Conservation (phyloP, 2,888 invertebrate genomes). For the Phymatocera aterrima region DNA sequence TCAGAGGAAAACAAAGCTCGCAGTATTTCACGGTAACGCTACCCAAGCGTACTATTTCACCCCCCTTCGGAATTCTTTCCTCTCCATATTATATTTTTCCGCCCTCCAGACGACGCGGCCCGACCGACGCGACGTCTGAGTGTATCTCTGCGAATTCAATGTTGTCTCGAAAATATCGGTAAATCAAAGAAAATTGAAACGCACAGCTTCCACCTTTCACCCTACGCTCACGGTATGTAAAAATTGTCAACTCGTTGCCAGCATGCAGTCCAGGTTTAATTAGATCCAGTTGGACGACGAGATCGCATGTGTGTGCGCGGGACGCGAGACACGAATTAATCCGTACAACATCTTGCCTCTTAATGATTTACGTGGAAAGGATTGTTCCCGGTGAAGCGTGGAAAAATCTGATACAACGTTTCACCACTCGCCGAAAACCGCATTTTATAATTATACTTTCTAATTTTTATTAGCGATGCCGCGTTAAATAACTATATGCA, state of each 20-base stretch:
- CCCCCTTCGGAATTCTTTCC: slow-evolving; percentile 54
- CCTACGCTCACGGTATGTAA: background rate
- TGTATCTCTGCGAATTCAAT: slow-evolving; percentile 53
- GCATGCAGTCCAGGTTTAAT: no score
- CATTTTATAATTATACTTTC: slow-evolving; percentile 72
- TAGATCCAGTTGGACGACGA: slow-evolving; percentile 3
- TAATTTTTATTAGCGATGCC: slow-evolving; percentile 73
- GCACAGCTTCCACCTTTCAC: slow-evolving; percentile 29
- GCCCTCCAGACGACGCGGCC: slow-evolving; percentile 18
- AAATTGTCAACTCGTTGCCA: background rate
- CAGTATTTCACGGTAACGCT: slow-evolving; percentile 62
- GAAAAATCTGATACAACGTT: slow-evolving; percentile 7
- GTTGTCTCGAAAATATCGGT: slow-evolving; percentile 30
- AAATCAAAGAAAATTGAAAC: slow-evolving; percentile 38
- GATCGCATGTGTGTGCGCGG: background rate
- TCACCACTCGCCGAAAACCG: slow-evolving; percentile 52
- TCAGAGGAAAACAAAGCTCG: slow-evolving; percentile 42
- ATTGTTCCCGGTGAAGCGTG: background rate
- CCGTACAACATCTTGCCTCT: no score
- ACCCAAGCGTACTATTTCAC: slow-evolving; percentile 63
- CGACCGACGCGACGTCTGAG: background rate
- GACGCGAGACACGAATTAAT: background rate
- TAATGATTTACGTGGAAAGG: background rate
- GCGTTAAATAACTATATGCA: slow-evolving; percentile 74
- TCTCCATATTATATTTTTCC: slow-evolving; percentile 44